These are phyloP conservation scores for Drosophila demipolita DNA, from an alignment of 2,888 invertebrate species.

Conservation along the genomic window DNA sequence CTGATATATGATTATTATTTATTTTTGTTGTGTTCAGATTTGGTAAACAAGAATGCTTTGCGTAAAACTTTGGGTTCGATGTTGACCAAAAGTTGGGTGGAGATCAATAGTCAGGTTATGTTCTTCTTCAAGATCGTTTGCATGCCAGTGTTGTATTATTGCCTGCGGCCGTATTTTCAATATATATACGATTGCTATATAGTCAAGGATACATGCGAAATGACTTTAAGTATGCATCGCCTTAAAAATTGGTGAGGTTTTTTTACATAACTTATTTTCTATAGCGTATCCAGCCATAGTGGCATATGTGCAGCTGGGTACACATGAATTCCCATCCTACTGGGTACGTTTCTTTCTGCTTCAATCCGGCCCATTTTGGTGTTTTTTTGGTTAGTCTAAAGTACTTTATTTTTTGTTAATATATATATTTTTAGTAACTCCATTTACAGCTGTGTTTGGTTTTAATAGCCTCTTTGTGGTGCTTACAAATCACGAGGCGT, in stretches of 20 bases:
- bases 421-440: neutral
- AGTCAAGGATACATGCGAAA: conserved; percentile 53
- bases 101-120: conserved; percentile 66
- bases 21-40: conserved; percentile 19
- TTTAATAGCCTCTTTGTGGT: conserved; percentile 77
- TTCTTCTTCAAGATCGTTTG: conserved; percentile 67
- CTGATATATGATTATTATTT: fast-evolving
- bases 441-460: conserved; percentile 61
- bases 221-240: conserved; percentile 57
- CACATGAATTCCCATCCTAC: conserved; percentile 58
- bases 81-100: conserved; percentile 50
- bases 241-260: fast-evolving
- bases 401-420: neutral
- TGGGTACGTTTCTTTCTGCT: conserved; percentile 59
- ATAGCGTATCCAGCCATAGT: conserved; percentile 67
- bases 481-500: conserved; percentile 65
- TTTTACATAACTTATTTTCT: neutral
- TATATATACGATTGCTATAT: conserved; percentile 67
- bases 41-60: conserved; percentile 44
- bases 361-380: conserved; percentile 66
- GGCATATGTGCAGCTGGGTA: conserved; percentile 55
- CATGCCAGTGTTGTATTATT: conserved; percentile 66
- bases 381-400: conserved; percentile 56
- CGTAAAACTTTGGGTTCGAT: conserved; percentile 44
- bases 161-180: conserved; percentile 65